phyloP scores from a whole-genome alignment of 2,888 invertebrate genomes.

The Phyllotreta cruciferae region DNA sequence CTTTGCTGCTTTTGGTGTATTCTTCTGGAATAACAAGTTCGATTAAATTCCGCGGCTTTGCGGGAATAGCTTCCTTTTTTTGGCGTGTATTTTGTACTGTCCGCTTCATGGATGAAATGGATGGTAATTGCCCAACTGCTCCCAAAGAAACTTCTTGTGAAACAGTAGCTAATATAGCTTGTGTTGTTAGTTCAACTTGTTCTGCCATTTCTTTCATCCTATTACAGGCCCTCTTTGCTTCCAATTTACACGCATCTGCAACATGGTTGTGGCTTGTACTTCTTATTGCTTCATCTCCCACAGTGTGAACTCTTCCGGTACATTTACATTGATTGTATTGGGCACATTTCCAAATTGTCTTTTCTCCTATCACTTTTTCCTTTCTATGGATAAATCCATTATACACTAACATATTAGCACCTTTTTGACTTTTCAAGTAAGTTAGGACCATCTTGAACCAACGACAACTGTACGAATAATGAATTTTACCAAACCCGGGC shows the following conservation, averaged over 20 bases:
- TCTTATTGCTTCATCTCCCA: too few species aligned
- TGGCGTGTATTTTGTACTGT: too few species aligned
- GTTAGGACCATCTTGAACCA: background rate
- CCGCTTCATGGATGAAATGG: constrained; percentile 7
- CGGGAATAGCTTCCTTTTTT: too few species aligned
- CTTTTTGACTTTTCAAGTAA: background rate
- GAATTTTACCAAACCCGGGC: too few species aligned
- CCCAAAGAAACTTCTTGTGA: constrained; percentile 5
- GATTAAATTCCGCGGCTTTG: too few species aligned
- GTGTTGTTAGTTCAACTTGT: constrained; percentile 5
- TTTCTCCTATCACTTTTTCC: constrained; percentile 19
- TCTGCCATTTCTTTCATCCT: background rate
- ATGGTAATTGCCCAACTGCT: constrained; percentile 9
- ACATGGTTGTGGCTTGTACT: too few species aligned
- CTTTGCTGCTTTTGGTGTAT: too few species aligned
- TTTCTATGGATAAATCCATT: constrained; percentile 9
- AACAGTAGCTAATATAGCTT: too few species aligned
- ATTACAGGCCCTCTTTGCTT: constrained; percentile 2
- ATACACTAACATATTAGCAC: constrained; percentile 8
- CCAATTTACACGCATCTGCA: too few species aligned
- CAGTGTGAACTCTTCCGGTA: too few species aligned
- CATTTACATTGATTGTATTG: constrained; percentile 16
- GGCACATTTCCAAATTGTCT: constrained; percentile 21
- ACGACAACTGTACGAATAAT: too few species aligned
- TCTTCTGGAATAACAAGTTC: too few species aligned